Base-by-base conservation (phyloP, 2,888 invertebrate species). In the Lasioglossum malachurum region DNA sequence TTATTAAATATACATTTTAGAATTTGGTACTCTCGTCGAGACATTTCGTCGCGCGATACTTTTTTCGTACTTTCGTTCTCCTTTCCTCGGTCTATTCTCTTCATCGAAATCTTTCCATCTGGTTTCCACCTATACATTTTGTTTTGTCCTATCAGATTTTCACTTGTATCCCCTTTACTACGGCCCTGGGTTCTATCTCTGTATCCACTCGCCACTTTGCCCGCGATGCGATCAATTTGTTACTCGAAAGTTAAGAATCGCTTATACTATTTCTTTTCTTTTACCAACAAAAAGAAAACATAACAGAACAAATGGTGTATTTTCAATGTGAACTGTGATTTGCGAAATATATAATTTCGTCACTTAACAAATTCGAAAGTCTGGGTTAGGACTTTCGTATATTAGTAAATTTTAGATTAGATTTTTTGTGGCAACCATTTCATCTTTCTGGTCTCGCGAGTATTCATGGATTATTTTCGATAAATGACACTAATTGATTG, bases 21-120 rank as follows among this genome's bases (percentile, higher is more conserved):
- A 94, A 94, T 94, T 94, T 94, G 94, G 93, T 94, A 94, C 94
- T 94, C 94, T 94, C 93, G 92, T 93, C 93, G 92, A 94, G 93
- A 93, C 92, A 93, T 92, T 92, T 91, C 90, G 83, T 82, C 86
- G 83, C 83, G 84, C 87, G 83, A 86, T 90, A 89, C 80, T 82
- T 31, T 60, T 60, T 75, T 89, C 91, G 88, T 87, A 89, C 85
- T 91, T 91, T 88, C 90, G 90, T 90, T 84, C 84, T 72, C 81
- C 78, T 83, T 89, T 83, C 73, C 84, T 86, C 91, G 83, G 82
- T 84, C 82, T 71, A 67, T 49, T 73, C 60, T 79, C 60, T 80
- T 75, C 78, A 76, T 60, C n/a, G 72, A 67, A 60, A 74, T 67
- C 71, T 31, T 31, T 31, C 19, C 10, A 5, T 69, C 31, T 23